phyloP scores from a whole-genome alignment of 2,888 invertebrate species.

The Loripinus fragilis region DNA sequence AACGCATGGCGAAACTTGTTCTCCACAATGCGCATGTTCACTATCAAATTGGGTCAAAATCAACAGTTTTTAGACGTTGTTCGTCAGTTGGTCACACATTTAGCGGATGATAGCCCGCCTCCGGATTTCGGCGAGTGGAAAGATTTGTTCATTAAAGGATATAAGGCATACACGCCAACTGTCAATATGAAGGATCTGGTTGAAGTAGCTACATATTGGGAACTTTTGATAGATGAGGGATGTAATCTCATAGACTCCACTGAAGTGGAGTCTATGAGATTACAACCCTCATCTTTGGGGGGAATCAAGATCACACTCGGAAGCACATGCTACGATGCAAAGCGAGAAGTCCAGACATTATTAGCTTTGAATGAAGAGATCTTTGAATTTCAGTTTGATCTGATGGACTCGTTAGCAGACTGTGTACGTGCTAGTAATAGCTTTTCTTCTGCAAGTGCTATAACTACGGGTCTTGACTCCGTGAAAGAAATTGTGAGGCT shows the following conservation, averaged over 20 bases:
- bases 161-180: background rate
- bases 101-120: background rate
- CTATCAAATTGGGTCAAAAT: background rate
- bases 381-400: conserved; percentile 14
- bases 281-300: background rate
- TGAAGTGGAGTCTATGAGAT: too few relatives aligned
- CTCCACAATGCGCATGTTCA: background rate
- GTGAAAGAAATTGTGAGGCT: background rate
- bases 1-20: background rate
- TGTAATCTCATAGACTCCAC: conserved; percentile 7
- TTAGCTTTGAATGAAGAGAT: conserved; percentile 1
- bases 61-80: background rate
- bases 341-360: background rate
- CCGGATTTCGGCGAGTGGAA: background rate
- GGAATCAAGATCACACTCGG: background rate
- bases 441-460: background rate
- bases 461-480: background rate
- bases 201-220: conserved; percentile 2
- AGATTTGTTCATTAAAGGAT: background rate
- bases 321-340: background rate
- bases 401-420: conserved; percentile 10
- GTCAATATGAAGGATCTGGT: background rate
- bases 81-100: background rate
- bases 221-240: background rate
- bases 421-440: background rate